Conservation (phyloP, 1,140 invertebrate genomes). For the Tetragonula clypearis region DNA sequence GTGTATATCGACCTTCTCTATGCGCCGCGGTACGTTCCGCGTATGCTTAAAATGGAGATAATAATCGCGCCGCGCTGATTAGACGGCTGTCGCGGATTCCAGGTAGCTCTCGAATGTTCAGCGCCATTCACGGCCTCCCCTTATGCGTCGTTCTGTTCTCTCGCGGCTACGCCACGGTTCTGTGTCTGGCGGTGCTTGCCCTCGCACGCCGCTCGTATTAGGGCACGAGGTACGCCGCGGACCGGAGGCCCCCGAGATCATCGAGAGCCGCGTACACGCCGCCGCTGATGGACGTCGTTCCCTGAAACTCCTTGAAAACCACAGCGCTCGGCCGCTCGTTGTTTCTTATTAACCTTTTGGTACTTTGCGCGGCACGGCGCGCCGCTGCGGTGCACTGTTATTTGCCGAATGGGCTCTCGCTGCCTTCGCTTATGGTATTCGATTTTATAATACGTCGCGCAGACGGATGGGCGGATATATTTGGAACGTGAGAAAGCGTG, state of each 20-base stretch:
- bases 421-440: slow-evolving; percentile 3
- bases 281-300: slow-evolving; percentile 24
- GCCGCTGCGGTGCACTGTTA: slow-evolving; percentile 16
- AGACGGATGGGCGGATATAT: not conserved
- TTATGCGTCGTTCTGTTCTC: not conserved
- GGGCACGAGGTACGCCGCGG: slow-evolving; percentile 10
- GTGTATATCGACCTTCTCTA: slow-evolving; percentile 47
- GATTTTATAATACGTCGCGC: not conserved
- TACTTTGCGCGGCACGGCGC: slow-evolving; percentile 17
- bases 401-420: slow-evolving; percentile 19
- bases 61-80: slow-evolving; percentile 50
- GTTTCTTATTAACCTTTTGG: slow-evolving; percentile 31
- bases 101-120: slow-evolving; percentile 7
- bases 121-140: slow-evolving; percentile 6
- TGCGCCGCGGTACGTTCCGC: slow-evolving; percentile 9
- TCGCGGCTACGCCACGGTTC: not conserved
- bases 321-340: not conserved
- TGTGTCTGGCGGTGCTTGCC: not conserved
- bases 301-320: slow-evolving; percentile 18
- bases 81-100: slow-evolving; percentile 40
- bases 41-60: slow-evolving; percentile 51
- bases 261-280: not conserved
- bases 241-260: not conserved
- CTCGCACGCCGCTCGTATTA: slow-evolving; percentile 36
- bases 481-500: slow-evolving; percentile 11